Conservation (phyloP, 1,140 invertebrate genomes). For the Eulimnadia texana region DNA sequence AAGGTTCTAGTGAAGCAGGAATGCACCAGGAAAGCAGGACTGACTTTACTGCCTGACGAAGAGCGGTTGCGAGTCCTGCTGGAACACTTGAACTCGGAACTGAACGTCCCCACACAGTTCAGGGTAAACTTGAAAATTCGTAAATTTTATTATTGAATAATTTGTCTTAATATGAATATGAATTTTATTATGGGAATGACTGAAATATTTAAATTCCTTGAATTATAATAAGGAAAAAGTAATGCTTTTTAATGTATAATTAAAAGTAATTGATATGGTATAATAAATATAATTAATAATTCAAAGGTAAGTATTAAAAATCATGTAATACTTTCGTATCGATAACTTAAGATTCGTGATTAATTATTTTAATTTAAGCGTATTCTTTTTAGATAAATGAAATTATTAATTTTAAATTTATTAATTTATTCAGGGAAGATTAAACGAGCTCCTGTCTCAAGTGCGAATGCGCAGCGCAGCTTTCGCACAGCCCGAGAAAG, state of each 20-base stretch:
- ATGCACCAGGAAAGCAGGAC: slow-evolving; percentile 65
- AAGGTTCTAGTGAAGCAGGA: slow-evolving; percentile 66
- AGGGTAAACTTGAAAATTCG: slow-evolving; percentile 51
- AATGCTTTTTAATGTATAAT: no score
- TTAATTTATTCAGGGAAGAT: slow-evolving; percentile 60
- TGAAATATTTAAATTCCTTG: no score
- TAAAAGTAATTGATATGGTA: no score
- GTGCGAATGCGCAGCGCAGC: slow-evolving; percentile 49
- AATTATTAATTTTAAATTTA: no score
- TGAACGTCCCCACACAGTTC: slow-evolving; percentile 80
- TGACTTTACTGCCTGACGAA: slow-evolving; percentile 72
- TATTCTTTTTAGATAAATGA: neutral
- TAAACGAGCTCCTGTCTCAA: slow-evolving; percentile 79
- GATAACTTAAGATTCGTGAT: slow-evolving; percentile 18
- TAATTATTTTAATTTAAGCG: slow-evolving; percentile 17
- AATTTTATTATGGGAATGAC: no score
- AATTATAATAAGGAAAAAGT: no score
- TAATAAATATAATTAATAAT: no score
- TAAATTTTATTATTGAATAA: no score
- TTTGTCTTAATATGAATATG: no score
- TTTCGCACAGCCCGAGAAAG: neutral
- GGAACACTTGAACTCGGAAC: slow-evolving; percentile 66
- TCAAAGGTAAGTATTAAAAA: no score
- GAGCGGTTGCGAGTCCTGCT: slow-evolving; percentile 68
- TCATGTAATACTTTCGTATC: neutral